These are phyloP conservation scores for Antheraea yamamai DNA, from an alignment of 2,888 invertebrate genomes.

Conservation along the genomic window DNA sequence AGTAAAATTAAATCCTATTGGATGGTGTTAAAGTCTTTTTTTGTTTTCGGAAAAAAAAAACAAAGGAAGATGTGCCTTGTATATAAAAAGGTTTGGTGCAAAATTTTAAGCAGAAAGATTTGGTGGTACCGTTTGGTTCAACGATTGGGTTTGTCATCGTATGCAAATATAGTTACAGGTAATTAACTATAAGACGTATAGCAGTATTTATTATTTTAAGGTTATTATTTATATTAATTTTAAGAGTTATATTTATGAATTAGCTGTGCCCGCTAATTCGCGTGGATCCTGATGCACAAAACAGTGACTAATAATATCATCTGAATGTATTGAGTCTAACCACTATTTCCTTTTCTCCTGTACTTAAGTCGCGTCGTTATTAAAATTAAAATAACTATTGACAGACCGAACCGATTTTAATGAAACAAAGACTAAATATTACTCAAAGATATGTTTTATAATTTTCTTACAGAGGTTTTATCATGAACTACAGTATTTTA, in stretches of 20 bases:
- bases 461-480: too few species aligned
- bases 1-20: constrained; percentile 41
- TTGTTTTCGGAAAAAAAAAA: constrained; percentile 35
- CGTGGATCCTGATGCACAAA: too few species aligned
- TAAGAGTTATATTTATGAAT: background rate
- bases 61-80: constrained; percentile 62
- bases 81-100: constrained; percentile 75
- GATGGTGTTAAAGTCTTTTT: constrained; percentile 39
- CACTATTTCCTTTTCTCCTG: too few species aligned
- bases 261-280: too few species aligned
- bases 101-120: constrained; percentile 81
- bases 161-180: constrained; percentile 34
- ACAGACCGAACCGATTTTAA: too few species aligned
- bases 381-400: too few species aligned
- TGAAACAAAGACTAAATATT: too few species aligned
- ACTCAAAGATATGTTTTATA: too few species aligned
- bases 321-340: too few species aligned
- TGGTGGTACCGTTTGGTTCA: constrained; percentile 52
- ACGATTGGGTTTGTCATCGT: constrained; percentile 36
- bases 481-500: too few species aligned
- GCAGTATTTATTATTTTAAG: background rate
- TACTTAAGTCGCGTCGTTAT: too few species aligned
- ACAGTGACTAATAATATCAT: too few species aligned
- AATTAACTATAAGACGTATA: background rate
- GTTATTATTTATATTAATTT: background rate